Conservation (phyloP, 2,888 invertebrate species). For the Laothoe populi region DNA sequence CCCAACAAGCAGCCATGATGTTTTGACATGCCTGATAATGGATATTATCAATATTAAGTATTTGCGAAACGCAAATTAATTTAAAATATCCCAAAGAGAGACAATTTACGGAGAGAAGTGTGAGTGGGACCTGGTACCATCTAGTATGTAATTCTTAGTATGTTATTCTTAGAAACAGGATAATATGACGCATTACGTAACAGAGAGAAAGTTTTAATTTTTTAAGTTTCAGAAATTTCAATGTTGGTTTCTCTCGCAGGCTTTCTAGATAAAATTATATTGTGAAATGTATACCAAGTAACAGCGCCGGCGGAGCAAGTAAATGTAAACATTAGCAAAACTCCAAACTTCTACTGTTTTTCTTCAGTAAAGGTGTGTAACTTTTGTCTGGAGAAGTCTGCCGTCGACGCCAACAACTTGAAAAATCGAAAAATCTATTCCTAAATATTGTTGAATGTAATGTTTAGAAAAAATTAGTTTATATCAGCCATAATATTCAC, state of each 20-base stretch:
- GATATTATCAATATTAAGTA: not conserved
- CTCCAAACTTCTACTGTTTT: not conserved
- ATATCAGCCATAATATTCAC: not conserved
- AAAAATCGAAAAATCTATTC: not conserved
- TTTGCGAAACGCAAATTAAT: not conserved
- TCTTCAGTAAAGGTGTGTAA: not conserved
- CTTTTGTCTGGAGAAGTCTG: not conserved
- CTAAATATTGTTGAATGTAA: not conserved
- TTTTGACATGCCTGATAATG: not conserved
- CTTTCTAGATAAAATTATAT: not conserved
- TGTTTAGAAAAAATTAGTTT: not conserved
- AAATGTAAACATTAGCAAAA: constrained; percentile 4
- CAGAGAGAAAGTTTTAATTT: too few species aligned
- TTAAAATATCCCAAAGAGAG: too few species aligned
- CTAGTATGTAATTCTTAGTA: too few species aligned
- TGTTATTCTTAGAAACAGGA: too few species aligned
- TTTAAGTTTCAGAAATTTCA: too few species aligned
- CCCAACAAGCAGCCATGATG: not conserved
- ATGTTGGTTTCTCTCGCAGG: too few species aligned
- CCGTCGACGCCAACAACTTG: not conserved
- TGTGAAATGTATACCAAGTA: not conserved
- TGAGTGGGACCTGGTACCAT: too few species aligned
- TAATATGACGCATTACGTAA: too few species aligned
- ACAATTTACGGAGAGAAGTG: too few species aligned
- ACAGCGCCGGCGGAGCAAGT: not conserved